Conservation (phyloP, 2,113 vertebrate genomes). For the Agapornis roseicollis region DNA sequence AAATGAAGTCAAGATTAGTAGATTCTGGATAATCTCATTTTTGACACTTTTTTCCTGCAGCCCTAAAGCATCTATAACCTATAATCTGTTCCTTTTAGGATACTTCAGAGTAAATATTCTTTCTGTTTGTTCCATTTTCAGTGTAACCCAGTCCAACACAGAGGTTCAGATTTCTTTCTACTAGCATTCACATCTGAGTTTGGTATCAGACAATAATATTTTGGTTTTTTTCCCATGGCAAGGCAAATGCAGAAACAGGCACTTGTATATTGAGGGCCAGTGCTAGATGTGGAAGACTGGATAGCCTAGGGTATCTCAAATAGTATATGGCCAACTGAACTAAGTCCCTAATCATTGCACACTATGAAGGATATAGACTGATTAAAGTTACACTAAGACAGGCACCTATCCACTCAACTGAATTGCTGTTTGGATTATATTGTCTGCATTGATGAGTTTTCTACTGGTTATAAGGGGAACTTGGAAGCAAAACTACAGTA, state of each 20-base stretch:
- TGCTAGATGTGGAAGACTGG: background rate
- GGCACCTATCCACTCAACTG: background rate
- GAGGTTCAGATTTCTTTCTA: background rate
- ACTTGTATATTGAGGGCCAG: background rate
- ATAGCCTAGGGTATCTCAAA: background rate
- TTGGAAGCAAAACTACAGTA: background rate
- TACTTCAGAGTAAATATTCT: background rate
- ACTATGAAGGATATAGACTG: background rate
- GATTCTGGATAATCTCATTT: background rate
- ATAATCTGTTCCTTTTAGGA: background rate
- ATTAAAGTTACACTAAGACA: background rate
- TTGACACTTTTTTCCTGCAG: background rate
- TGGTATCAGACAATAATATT: background rate
- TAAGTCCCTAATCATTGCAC: background rate
- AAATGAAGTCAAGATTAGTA: background rate
- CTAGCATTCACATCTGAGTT: background rate
- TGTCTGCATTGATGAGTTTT: background rate
- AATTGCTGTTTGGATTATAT: background rate
- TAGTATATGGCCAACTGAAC: background rate
- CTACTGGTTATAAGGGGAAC: background rate
- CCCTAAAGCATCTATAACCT: background rate
- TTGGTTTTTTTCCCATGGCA: background rate
- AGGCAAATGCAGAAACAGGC: background rate
- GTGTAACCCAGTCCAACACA: background rate
- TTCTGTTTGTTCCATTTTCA: background rate